A percentile compares a stretch with the other conserved stretches of the same genome.
Conservation (phyloP, 2,113 vertebrate genomes). For the Hoplias malabaricus region DNA sequence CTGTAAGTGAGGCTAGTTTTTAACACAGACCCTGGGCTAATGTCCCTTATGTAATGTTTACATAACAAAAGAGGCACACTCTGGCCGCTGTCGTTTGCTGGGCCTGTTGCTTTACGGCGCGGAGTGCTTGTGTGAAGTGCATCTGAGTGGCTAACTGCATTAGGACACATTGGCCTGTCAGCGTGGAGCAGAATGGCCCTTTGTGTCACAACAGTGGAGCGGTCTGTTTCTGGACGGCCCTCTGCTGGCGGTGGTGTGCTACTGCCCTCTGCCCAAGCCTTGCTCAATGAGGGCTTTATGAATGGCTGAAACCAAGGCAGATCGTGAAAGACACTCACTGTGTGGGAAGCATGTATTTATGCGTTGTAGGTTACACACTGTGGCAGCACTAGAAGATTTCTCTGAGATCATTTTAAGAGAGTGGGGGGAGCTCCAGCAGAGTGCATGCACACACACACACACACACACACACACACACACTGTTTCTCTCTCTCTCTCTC, state of each 20-base stretch:
- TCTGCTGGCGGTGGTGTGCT: constrained; percentile 38
- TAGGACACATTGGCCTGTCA: constrained; percentile 48
- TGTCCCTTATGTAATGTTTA: constrained; percentile 38
- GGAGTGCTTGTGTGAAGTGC: constrained; percentile 44
- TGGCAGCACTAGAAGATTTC: background rate
- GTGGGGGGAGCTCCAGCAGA: background rate
- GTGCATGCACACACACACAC: background rate
- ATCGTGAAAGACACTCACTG: constrained; percentile 16
- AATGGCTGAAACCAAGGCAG: constrained; percentile 6
- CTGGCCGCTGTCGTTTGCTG: constrained; percentile 30
- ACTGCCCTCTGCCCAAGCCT: constrained; percentile 3
- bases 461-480: background rate
- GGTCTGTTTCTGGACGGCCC: constrained; percentile 38
- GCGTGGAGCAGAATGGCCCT: constrained; percentile 51
- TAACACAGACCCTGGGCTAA: background rate
- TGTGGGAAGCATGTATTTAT: constrained; percentile 16
- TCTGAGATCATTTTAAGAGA: background rate
- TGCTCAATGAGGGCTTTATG: constrained; percentile 43
- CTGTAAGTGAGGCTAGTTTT: constrained; percentile 12
- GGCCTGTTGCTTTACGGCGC: constrained; percentile 33
- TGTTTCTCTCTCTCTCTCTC: background rate
- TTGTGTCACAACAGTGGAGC: constrained; percentile 49
- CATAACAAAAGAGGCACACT: constrained; percentile 13
- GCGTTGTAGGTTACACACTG: background rate
- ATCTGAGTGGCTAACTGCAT: constrained; percentile 54